phyloP scores from a whole-genome alignment of 2,888 invertebrate species.

The Drosophila koepferae region DNA sequence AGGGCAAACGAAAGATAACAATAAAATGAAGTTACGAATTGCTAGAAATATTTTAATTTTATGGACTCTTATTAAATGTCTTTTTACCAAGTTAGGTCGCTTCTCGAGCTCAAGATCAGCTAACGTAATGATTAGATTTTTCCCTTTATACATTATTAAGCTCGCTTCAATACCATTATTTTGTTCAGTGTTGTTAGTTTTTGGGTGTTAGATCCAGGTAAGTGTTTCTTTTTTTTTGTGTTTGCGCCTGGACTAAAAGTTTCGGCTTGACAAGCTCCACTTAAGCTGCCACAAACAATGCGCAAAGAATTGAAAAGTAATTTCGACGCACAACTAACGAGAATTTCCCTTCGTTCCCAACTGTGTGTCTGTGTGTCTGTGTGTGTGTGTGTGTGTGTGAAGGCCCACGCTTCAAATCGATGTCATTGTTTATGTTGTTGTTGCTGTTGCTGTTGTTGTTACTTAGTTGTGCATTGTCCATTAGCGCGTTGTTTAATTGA shows the following conservation, averaged over 20 bases:
- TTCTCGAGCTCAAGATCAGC: too few species aligned
- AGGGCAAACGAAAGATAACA: too few species aligned
- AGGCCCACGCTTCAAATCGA: conserved; percentile 48
- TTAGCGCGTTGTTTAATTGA: conserved; percentile 80
- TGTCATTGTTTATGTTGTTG: conserved; percentile 40
- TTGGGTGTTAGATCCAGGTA: conserved; percentile 26
- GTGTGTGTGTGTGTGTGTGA: conserved; percentile 11
- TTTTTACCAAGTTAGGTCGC: too few species aligned
- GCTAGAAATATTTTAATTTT: too few species aligned
- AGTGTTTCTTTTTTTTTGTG: conserved; percentile 16
- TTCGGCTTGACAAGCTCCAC: conserved; percentile 59
- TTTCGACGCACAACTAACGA: conserved; percentile 41
- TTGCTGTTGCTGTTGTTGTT: conserved; percentile 15
- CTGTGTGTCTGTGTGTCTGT: background rate
- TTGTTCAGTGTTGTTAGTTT: conserved; percentile 6
- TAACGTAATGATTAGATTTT: too few species aligned
- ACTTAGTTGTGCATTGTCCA: conserved; percentile 51
- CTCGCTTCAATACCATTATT: background rate
- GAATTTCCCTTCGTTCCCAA: conserved; percentile 19
- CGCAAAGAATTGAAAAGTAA: conserved; percentile 60
- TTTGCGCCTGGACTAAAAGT: conserved; percentile 39
- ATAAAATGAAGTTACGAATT: too few species aligned
- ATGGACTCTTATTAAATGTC: too few species aligned
- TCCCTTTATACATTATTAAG: too few species aligned
- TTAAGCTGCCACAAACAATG: conserved; percentile 60